Conservation (phyloP, 2,888 invertebrate species). For the Anthophora plumipes region DNA sequence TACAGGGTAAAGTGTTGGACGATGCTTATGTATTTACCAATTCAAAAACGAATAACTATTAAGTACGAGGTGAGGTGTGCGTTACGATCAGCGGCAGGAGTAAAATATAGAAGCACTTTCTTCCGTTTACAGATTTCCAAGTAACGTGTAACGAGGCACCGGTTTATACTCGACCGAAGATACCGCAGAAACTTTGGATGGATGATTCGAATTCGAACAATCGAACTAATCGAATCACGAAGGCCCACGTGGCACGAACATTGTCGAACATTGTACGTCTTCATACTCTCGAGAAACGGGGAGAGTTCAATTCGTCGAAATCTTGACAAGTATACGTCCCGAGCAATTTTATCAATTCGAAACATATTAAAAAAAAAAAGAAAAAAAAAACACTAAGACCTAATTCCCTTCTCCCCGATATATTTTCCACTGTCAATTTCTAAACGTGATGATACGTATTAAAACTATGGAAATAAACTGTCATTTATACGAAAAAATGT, state of each 20-base stretch:
- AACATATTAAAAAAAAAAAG: background rate
- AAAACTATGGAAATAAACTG: constrained; percentile 26
- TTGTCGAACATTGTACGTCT: constrained; percentile 74
- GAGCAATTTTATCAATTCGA: no score
- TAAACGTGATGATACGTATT: background rate
- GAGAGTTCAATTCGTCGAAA: constrained; percentile 44
- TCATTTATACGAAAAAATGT: background rate
- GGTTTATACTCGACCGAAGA: constrained; percentile 71
- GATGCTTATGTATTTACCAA: constrained; percentile 15
- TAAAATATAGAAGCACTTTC: background rate
- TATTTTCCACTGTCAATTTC: constrained; percentile 1
- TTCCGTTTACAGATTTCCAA: constrained; percentile 69
- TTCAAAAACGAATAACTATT: background rate
- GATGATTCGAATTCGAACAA: constrained; percentile 62
- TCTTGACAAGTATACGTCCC: constrained; percentile 1
- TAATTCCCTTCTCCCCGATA: no score
- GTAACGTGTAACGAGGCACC: constrained; percentile 76
- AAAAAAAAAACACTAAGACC: background rate
- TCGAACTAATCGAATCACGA: constrained; percentile 68
- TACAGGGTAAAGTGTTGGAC: constrained; percentile 35
- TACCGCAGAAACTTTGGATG: constrained; percentile 62
- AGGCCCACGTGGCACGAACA: constrained; percentile 73
- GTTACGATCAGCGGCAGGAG: background rate
- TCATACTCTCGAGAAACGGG: constrained; percentile 70
- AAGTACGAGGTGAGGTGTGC: constrained; percentile 18